Base-by-base conservation (phyloP, 2,888 invertebrate species). In the Germaria angustata region DNA sequence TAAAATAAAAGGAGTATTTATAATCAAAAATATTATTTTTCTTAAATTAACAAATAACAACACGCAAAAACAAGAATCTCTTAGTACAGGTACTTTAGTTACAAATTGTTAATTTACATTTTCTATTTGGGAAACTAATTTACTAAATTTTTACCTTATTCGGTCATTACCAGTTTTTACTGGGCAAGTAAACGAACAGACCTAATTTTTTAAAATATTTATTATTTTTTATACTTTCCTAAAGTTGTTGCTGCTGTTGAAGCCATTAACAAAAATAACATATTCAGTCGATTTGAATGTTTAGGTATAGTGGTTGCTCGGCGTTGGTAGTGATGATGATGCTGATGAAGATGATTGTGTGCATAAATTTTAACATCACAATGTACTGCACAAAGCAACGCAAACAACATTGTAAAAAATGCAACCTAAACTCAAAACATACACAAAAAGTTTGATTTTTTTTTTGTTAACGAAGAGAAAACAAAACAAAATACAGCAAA, bases 221-320 rank as follows among this genome's bases (percentile, higher is more conserved):
- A 46, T 57, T 78, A n/a, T 73, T 41, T 32, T 46, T 32, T 44
- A n/a, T 68, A 41, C 57, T 79, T 20, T 57, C 8, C n/a, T 71
- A 34, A 9, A 11, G 13, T 46, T 15, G 41, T n/a, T 65, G n/a
- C 20, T 68, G 22, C 34, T 66, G 55, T 72, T 66, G 59, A 79
- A 66, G 66, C 65, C 72, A 79, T 79, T 79, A 79, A 57, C 46
- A 57, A 55, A 71, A 71, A 65, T 65, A 79, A 79, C 69, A 69
- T 55, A 51, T 41, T 41, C 8, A 24, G 24, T 24, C 49, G 24
- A 17, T 65, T 15, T n/a, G 5, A 41, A n/a, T 41, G 41, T 41
- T n/a, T 72, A n/a, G n/a, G n/a, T n/a, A n/a, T n/a, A n/a, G n/a
- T n/a, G n/a, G n/a, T n/a, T n/a, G n/a, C n/a, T n/a, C n/a, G n/a